Evolutionary conservation across 2,888 invertebrate genomes (phyloP).

Genomic region (Xestia c-nigrum): DNA sequence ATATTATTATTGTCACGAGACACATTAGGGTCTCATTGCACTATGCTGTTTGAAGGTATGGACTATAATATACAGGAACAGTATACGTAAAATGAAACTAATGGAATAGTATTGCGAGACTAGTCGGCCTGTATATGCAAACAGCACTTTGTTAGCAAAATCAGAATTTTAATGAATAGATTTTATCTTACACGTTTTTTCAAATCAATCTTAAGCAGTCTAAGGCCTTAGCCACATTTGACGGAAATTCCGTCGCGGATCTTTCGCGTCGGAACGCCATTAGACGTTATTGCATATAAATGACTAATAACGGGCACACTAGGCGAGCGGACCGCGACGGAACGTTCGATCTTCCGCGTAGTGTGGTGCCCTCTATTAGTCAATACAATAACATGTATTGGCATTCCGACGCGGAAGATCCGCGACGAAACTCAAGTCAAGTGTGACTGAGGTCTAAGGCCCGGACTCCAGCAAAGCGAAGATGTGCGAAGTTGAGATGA

Average conservation of each 20-base stretch:
- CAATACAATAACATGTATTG: too few relatives aligned
- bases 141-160: slow-evolving; percentile 30
- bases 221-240: not conserved
- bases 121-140: slow-evolving; percentile 40
- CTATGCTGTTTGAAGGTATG: slow-evolving; percentile 18
- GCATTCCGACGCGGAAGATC: too few relatives aligned
- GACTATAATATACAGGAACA: slow-evolving; percentile 31
- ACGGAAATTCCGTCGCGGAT: too few relatives aligned
- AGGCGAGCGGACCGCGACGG: too few relatives aligned
- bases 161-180: slow-evolving; percentile 19
- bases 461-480: not conserved
- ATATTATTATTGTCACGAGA: slow-evolving; percentile 24
- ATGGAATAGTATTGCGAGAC: slow-evolving; percentile 32
- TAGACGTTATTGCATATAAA: too few relatives aligned
- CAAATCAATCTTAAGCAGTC: slow-evolving; percentile 36
- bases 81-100: slow-evolving; percentile 11
- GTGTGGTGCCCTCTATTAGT: too few relatives aligned
- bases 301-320: too few relatives aligned
- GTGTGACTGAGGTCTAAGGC: slow-evolving; percentile 5
- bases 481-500: not conserved
- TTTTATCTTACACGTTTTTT: slow-evolving; percentile 32
- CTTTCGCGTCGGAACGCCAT: too few relatives aligned
- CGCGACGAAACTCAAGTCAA: too few relatives aligned
- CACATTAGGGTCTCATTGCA: slow-evolving; percentile 26
- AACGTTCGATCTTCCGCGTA: too few relatives aligned